These are phyloP conservation scores for Coenobita brevimanus DNA, from an alignment of 1,140 invertebrate species.

Conservation along the genomic window DNA sequence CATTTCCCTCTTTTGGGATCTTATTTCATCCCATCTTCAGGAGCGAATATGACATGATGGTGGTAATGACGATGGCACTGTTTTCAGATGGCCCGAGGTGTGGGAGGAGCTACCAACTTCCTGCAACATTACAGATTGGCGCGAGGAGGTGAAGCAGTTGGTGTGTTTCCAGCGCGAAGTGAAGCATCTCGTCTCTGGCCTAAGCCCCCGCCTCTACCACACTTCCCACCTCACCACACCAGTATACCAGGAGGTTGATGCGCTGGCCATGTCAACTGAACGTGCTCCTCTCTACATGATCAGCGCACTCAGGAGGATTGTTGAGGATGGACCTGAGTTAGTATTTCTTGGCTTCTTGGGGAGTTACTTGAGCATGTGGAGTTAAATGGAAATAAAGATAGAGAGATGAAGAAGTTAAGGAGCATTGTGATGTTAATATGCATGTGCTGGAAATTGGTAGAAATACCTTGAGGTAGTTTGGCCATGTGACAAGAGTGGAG, in stretches of 20 bases:
- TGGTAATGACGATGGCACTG: too few relatives aligned
- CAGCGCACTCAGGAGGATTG: conserved; percentile 24
- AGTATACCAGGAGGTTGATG: conserved; percentile 41
- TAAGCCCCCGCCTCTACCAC: conserved; percentile 39
- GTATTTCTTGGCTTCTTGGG: neutral
- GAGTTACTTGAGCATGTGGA: too few relatives aligned
- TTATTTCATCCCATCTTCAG: too few relatives aligned
- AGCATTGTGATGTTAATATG: too few relatives aligned
- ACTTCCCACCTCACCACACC: conserved; percentile 39
- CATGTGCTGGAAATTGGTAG: too few relatives aligned
- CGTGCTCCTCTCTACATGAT: conserved; percentile 27
- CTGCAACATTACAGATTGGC: conserved; percentile 4
- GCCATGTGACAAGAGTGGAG: too few relatives aligned
- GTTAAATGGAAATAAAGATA: too few relatives aligned
- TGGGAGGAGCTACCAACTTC: conserved; percentile 37
- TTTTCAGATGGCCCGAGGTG: conserved; percentile 41
- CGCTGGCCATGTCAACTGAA: conserved; percentile 2
- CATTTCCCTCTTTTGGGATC: too few relatives aligned
- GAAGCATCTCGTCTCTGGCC: conserved; percentile 20
- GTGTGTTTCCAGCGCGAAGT: conserved; percentile 4
- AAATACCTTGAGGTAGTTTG: too few relatives aligned
- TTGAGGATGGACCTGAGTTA: conserved; percentile 47
- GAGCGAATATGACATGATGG: too few relatives aligned
- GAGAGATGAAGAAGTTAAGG: too few relatives aligned
- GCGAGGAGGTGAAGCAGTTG: conserved; percentile 31